These are phyloP conservation scores for Limosa lapponica DNA, from an alignment of 2,797 vertebrate genomes.

Conservation along the genomic window DNA sequence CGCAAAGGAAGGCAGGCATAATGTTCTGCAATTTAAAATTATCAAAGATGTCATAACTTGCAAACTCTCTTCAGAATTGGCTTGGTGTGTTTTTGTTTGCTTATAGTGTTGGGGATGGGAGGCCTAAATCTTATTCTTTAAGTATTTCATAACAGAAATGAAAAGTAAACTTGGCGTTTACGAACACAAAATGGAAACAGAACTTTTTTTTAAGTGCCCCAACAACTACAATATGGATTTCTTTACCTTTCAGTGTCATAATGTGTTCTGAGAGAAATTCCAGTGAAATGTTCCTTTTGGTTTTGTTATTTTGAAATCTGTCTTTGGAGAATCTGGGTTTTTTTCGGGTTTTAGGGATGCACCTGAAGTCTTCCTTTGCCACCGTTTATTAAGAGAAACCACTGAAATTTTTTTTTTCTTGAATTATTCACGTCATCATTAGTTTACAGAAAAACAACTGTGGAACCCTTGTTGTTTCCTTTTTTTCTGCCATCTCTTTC, in stretches of 20 bases:
- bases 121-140: neutral
- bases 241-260: neutral
- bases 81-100: neutral
- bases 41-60: neutral
- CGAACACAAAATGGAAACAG: neutral
- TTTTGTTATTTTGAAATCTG: neutral
- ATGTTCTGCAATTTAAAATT: neutral
- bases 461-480: neutral
- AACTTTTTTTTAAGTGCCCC: neutral
- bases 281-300: neutral
- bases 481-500: neutral
- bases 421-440: neutral
- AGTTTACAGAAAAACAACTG: neutral
- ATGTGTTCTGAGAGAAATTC: neutral
- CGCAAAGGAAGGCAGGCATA: neutral
- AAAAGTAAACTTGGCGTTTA: neutral
- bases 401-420: neutral
- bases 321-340: neutral
- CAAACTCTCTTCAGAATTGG: neutral
- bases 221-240: neutral
- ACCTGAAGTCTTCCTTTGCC: neutral
- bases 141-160: neutral
- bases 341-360: neutral
- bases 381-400: neutral
- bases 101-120: neutral